Conservation (phyloP, 2,113 vertebrate species). For the Sinocyclocheilus anshuiensis region DNA sequence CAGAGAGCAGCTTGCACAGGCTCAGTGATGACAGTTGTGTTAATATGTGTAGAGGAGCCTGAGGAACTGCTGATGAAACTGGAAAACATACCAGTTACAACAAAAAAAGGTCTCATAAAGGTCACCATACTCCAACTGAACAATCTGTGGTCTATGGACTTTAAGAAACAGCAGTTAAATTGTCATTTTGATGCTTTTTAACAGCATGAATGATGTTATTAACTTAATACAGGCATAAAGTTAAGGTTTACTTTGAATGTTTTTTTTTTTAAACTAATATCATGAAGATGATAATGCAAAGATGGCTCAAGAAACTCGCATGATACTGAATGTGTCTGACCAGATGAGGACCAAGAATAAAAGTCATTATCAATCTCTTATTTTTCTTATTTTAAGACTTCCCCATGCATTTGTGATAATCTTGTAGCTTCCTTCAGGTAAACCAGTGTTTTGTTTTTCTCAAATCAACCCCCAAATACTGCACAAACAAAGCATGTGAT, state of each 20-base stretch:
- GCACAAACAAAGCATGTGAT: background rate
- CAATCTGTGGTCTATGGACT: background rate
- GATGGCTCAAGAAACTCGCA: background rate
- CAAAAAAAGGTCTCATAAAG: background rate
- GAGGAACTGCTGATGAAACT: background rate
- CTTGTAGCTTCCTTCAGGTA: background rate
- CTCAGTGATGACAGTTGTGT: slow-evolving; percentile 17
- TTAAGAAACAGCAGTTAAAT: background rate
- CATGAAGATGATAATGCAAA: background rate
- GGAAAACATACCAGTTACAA: background rate
- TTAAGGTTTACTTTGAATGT: background rate
- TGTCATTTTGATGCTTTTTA: background rate
- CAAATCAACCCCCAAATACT: background rate
- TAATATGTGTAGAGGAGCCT: background rate
- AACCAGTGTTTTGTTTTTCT: background rate
- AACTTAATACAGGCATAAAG: background rate
- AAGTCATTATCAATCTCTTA: background rate
- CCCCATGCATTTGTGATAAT: background rate
- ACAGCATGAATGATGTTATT: background rate
- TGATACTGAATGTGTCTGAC: background rate
- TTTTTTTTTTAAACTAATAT: no score
- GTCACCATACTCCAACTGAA: background rate
- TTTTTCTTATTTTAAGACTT: background rate
- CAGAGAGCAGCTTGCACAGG: slow-evolving; percentile 72
- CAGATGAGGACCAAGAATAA: slow-evolving; percentile 2